Evolutionary conservation across 2,797 vertebrate genomes (phyloP).

Genomic region (Emys orbicularis): DNA sequence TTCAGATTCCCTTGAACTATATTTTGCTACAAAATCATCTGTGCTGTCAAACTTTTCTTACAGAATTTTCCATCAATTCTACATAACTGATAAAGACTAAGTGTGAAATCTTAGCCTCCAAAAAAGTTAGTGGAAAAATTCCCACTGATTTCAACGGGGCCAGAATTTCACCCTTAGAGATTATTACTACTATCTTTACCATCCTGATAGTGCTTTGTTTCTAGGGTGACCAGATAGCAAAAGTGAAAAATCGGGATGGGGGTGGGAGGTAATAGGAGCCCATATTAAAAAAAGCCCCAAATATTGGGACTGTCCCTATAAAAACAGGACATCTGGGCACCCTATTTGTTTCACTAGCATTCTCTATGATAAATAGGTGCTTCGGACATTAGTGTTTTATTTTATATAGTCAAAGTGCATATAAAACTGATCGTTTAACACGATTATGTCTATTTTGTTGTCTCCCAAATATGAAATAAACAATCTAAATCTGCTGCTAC

Average conservation of each 20-base stretch:
- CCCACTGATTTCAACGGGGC: background rate
- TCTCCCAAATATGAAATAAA: conserved; percentile 3
- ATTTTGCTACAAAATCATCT: conserved; percentile 1
- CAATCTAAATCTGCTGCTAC: background rate
- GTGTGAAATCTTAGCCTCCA: background rate
- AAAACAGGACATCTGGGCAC: too few species aligned
- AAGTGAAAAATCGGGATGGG: too few species aligned
- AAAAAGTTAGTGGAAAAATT: background rate
- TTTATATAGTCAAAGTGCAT: conserved; percentile 7
- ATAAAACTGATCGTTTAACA: conserved; percentile 31
- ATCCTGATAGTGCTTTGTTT: background rate
- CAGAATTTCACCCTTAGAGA: conserved; percentile 22
- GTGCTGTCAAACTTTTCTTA: background rate
- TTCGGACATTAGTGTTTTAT: background rate
- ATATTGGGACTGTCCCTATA: too few species aligned
- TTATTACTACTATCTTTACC: background rate
- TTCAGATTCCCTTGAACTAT: conserved; percentile 21
- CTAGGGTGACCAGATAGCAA: background rate
- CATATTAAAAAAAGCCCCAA: too few species aligned
- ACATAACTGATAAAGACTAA: background rate
- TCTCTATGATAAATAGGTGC: conserved; percentile 13
- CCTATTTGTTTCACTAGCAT: background rate
- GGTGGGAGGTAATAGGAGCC: too few species aligned
- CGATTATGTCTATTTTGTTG: background rate
- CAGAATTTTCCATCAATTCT: background rate